Evolutionary conservation across 2,797 vertebrate species (phyloP), one percentile per base, ranked within the genome.

Genomic region (Centroberyx gerrardi): DNA sequence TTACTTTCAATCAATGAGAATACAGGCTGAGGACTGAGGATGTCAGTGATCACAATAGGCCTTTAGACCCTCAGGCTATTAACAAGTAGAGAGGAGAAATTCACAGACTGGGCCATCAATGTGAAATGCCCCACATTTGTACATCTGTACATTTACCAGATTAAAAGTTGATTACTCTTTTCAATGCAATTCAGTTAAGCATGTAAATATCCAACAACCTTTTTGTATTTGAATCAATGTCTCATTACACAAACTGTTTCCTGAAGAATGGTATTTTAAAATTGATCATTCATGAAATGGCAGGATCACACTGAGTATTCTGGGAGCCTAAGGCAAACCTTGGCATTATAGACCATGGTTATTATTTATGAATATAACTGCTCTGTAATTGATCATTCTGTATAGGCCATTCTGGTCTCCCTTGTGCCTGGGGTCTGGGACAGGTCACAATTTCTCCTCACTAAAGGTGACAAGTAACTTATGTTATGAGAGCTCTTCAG

Each of bases 31-130:
- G 4, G 22, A 60, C 36, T 17, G 36, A 56, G 53, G 17, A 22
- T 56, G 52, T 10, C 18, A 63, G 51, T 72, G 68, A 73, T 51
- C 64, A 48, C 42, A 79, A 74, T 51, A 59, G 46, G 63, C 55
- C 14, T 58, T 29, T 65, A 54, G 38, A 68, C 69, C 63, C 68
- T 29, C 5, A 62, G 53, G 68, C 72, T 58, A 46, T 60, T 65
- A 55, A 61, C 42, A 60, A 4, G 5, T 48, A 8, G 4, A 66
- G 9, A 70, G 49, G 18, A 67, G 53, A 69, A 56, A 28, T 17
- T 31, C 2, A 46, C 29, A 58, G 8, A 40, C 0, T 44, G 60
- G 17, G 27, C 12, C 42, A 27, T 60, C 13, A 5, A 4, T 40
- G 27, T 27, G 55, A 46, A 68, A 68, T 29, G 6, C 8, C 8